Conservation (phyloP, 37 sponge, comb jelly and placozoan species). For the Crambe crambe region DNA sequence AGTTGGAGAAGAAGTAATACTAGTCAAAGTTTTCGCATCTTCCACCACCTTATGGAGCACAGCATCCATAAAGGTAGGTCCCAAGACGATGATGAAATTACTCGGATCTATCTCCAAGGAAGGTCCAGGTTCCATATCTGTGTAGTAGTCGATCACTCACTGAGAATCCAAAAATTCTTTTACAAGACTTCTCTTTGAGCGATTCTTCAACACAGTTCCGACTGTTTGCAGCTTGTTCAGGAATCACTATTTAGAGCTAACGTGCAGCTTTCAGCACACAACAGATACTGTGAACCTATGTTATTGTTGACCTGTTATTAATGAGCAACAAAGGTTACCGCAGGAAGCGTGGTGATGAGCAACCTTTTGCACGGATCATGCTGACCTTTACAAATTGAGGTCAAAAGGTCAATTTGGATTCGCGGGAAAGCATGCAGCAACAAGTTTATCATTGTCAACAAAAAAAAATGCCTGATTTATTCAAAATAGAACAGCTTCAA, state of each 20-base stretch:
- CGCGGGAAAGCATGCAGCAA: too few relatives aligned
- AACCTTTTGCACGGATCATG: background rate
- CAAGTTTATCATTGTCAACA: too few relatives aligned
- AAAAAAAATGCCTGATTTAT: too few relatives aligned
- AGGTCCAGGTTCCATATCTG: background rate
- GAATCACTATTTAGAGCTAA: too few relatives aligned
- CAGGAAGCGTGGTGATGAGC: background rate
- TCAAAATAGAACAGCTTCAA: too few relatives aligned
- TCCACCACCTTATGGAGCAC: conserved; percentile 10
- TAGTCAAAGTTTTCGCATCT: background rate
- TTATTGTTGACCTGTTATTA: background rate
- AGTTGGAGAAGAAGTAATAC: background rate
- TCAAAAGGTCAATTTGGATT: background rate
- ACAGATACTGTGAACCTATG: too few relatives aligned
- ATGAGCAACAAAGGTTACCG: background rate
- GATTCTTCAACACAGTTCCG: too few relatives aligned
- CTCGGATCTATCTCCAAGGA: conserved; percentile 52
- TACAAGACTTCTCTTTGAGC: too few relatives aligned
- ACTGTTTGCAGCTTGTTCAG: too few relatives aligned
- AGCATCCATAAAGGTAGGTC: conserved; percentile 35
- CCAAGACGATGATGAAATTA: conserved; percentile 29
- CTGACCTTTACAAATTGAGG: background rate
- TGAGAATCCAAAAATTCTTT: too few relatives aligned
- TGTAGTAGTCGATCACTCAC: too few relatives aligned
- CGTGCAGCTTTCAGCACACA: too few relatives aligned